Conservation (phyloP, 1,140 invertebrate genomes). For the Epicauta chinensis region DNA sequence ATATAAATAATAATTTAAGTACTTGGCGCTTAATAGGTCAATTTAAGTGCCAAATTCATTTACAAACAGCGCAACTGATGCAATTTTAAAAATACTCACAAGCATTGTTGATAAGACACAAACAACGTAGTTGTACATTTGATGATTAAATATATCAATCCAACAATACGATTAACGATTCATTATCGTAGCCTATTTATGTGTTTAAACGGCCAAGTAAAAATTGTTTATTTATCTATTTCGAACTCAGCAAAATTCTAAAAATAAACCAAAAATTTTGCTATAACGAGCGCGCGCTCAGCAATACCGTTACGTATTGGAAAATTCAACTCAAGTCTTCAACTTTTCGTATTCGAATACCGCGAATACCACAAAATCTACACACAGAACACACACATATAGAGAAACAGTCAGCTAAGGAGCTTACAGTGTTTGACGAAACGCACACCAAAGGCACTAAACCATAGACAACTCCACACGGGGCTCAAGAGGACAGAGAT, state of each 20-base stretch:
- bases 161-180: no score
- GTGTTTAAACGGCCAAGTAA: no score
- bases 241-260: neutral
- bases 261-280: no score
- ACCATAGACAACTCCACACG: no score
- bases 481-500: no score
- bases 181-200: no score
- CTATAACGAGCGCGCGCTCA: no score
- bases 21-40: constrained; percentile 1
- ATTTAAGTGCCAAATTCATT: neutral
- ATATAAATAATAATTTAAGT: constrained; percentile 2
- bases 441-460: no score
- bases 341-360: neutral
- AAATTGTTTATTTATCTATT: no score
- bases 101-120: constrained; percentile 18
- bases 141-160: neutral
- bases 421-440: no score
- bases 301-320: no score
- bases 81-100: constrained; percentile 21
- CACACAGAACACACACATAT: constrained; percentile 7
- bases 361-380: constrained; percentile 7
- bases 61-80: neutral
- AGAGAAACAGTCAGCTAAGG: no score
- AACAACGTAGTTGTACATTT: neutral
- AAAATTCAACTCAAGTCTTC: neutral